Base-by-base conservation (phyloP, 2,113 vertebrate genomes). In the Festucalex cinctus region DNA sequence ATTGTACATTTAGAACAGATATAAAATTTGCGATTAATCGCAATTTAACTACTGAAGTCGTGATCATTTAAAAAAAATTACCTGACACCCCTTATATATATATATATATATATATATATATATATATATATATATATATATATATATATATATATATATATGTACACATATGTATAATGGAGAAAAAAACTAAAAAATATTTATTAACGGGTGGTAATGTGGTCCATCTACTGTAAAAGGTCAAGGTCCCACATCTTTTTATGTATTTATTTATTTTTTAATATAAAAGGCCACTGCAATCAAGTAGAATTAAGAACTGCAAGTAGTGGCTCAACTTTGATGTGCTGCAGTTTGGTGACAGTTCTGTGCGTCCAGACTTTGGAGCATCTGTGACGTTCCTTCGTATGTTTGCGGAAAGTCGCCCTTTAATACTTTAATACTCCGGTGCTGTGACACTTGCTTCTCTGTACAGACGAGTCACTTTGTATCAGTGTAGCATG, bases 401-500 rank as follows among this genome's bases (percentile, higher is more conserved):
- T 20, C 51, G 66, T 32, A 64, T 36, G 32, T 57, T 59, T 22
- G 39, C 53, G 56, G 57, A 78, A 59, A 69, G 79, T 44, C 36
- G 2, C 67, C 59, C 51, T 73, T 64, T 63, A 59, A 57, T 75
- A 71, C 51, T 73, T 64, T 63, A 59, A 57, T 75, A 71, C 63
- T 77, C 74, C 41, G 73, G 61, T 71, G 74, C 65, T 57, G 49
- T 67, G 71, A 77, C 62, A 48, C 51, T 78, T 80, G 82, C 75
- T 68, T 74, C 69, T 75, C 78, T 79, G 75, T 82, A 79, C 76
- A 73, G 73, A 8, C 72, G 83, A 85, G 82, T 87, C 83, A 87
- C 85, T 88, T 88, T 83, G 88, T 84, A 83, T 86, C 80, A 75
- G 79, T 85, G 81, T 81, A 82, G 85, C 75, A 75, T 82, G 76